Percentiles rank a stretch among this genome's conserved stretches.
phyloP scores from a whole-genome alignment of 2,888 invertebrate genomes.

The Ophion slaviceki region DNA sequence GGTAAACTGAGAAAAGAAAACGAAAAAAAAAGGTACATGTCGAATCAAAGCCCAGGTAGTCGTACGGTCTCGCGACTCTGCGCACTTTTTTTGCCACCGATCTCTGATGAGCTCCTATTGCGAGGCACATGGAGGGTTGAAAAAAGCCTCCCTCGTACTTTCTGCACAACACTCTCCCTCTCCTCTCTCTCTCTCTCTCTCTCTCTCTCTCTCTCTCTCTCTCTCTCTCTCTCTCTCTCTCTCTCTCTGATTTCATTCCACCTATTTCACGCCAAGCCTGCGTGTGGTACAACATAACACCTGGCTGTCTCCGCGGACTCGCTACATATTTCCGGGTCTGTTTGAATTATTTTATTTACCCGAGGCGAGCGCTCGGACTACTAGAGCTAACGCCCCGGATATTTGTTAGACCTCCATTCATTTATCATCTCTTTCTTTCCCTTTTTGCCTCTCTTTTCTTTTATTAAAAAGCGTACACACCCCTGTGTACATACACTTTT shows the following conservation, averaged over 20 bases:
- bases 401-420: conserved; percentile 51
- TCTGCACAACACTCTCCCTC: conserved; percentile 4
- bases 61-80: conserved; percentile 36
- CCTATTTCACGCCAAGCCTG: conserved; percentile 26
- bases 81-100: conserved; percentile 50
- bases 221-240: conserved; percentile 22
- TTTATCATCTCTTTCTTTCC: conserved; percentile 27
- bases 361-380: conserved; percentile 45
- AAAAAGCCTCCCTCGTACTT: conserved; percentile 28
- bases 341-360: conserved; percentile 66
- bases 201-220: conserved; percentile 13
- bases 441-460: conserved; percentile 35
- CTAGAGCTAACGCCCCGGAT: conserved; percentile 55
- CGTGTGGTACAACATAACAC: conserved; percentile 53
- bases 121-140: conserved; percentile 26
- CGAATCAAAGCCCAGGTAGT: conserved; percentile 55
- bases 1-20: conserved; percentile 21
- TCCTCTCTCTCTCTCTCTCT: conserved; percentile 7
- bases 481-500: conserved; percentile 47
- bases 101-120: conserved; percentile 61
- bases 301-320: conserved; percentile 52
- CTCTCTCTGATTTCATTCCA: conserved; percentile 28
- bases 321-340: conserved; percentile 61
- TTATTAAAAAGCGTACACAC: conserved; percentile 35
- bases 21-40: conserved; percentile 5